phyloP scores from a whole-genome alignment of 2,888 invertebrate genomes.

The Thereva nobilitata region DNA sequence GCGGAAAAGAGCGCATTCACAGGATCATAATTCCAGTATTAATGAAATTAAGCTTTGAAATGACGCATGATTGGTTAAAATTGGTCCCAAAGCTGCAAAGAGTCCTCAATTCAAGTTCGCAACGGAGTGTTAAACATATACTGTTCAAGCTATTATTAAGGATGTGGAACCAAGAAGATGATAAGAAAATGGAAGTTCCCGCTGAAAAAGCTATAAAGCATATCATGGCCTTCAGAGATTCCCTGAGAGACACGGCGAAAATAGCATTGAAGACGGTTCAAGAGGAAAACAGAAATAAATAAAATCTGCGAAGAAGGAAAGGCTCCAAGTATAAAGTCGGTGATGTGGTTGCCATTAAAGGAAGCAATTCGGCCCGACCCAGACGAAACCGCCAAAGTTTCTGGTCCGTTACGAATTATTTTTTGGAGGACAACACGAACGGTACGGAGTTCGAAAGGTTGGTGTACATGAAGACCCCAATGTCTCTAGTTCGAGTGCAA shows the following conservation, averaged over 20 bases:
- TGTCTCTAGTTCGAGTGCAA: no score
- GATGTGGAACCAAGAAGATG: conserved; percentile 13
- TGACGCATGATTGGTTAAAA: conserved; percentile 48
- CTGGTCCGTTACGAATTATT: no score
- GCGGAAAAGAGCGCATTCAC: conserved; percentile 48
- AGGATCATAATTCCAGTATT: conserved; percentile 48
- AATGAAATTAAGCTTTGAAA: conserved; percentile 48
- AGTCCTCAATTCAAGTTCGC: conserved; percentile 43
- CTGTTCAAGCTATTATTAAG: conserved; percentile 33
- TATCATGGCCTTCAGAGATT: neutral
- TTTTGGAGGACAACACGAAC: no score
- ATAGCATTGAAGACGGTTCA: neutral
- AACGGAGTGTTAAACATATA: conserved; percentile 22
- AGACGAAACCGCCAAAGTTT: no score
- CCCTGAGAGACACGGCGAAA: neutral
- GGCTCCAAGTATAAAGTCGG: neutral
- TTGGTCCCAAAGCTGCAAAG: conserved; percentile 43
- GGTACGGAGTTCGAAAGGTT: no score
- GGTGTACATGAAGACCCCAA: no score
- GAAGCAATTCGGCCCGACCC: no score
- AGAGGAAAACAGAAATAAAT: neutral
- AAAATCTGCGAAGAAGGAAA: neutral
- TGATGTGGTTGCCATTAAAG: neutral
- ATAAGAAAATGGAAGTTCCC: neutral
- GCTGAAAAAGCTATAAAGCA: neutral